Percentiles rank a stretch among this genome's conserved stretches.
These are phyloP conservation scores for Drosophila bocki DNA, from an alignment of 1,140 invertebrate genomes.

Conservation along the genomic window DNA sequence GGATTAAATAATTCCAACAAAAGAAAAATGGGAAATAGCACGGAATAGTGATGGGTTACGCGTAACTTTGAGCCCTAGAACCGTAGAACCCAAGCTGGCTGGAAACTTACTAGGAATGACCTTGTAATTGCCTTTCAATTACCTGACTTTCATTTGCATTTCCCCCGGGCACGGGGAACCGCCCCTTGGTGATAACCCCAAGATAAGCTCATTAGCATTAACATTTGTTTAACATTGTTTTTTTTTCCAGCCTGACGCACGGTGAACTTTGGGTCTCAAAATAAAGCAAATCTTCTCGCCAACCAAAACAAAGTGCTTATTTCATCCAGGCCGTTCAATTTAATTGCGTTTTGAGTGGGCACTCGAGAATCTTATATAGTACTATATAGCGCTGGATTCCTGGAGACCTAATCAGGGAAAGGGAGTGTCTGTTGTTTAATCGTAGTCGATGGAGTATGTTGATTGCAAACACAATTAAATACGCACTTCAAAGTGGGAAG, in stretches of 20 bases:
- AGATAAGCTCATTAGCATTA: slow-evolving; percentile 66
- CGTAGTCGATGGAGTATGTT: slow-evolving; percentile 14
- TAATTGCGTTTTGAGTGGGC: slow-evolving; percentile 48
- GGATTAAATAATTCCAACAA: slow-evolving; percentile 46
- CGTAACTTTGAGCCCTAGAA: slow-evolving; percentile 1
- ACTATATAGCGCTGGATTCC: background rate
- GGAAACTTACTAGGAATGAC: slow-evolving; percentile 44
- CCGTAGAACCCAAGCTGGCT: too few relatives aligned
- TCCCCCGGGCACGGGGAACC: slow-evolving; percentile 34
- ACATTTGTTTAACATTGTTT: slow-evolving; percentile 50
- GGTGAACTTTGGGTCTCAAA: slow-evolving; percentile 51
- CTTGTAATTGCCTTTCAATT: slow-evolving; percentile 69
- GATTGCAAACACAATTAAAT: slow-evolving; percentile 24
- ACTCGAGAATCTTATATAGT: slow-evolving; percentile 25
- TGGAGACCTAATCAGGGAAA: slow-evolving; percentile 24
- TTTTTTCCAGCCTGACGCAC: slow-evolving; percentile 37
- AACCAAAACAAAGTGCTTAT: slow-evolving; percentile 52
- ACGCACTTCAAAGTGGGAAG: slow-evolving; percentile 11
- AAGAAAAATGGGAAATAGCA: slow-evolving; percentile 14
- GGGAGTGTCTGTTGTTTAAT: slow-evolving; percentile 31
- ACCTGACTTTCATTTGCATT: slow-evolving; percentile 72
- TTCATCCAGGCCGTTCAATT: slow-evolving; percentile 25
- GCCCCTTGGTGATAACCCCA: slow-evolving; percentile 58
- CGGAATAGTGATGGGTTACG: slow-evolving; percentile 9
- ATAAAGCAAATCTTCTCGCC: slow-evolving; percentile 17